phyloP scores from a whole-genome alignment of 1,140 invertebrate species.

The Heliconius hewitsoni region DNA sequence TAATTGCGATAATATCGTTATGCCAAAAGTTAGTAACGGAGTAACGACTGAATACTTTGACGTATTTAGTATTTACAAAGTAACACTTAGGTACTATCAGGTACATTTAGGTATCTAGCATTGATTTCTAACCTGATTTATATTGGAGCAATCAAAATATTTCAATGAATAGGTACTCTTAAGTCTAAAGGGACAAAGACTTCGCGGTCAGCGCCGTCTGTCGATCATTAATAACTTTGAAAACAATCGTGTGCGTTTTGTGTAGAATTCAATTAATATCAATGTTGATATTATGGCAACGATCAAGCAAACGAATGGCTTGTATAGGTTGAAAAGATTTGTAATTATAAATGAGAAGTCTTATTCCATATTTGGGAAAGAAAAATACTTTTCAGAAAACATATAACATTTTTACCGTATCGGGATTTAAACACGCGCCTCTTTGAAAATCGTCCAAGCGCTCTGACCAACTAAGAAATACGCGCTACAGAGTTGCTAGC shows the following conservation, averaged over 20 bases:
- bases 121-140: not conserved
- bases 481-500: no score
- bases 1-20: no score
- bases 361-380: no score
- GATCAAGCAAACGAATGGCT: not conserved
- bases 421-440: no score
- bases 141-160: slow-evolving; percentile 3
- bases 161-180: not conserved
- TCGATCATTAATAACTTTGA: slow-evolving; percentile 46
- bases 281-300: slow-evolving; percentile 6
- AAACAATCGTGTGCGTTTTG: slow-evolving; percentile 42
- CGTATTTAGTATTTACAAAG: no score
- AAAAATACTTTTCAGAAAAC: no score
- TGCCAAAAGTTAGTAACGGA: no score
- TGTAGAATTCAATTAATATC: slow-evolving; percentile 43
- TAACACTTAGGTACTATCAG: no score
- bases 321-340: not conserved
- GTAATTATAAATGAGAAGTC: not conserved
- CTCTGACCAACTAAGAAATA: no score
- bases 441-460: no score
- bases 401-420: no score
- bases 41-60: no score
- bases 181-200: slow-evolving; percentile 26
- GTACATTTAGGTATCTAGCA: not conserved
- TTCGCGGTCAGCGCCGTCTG: slow-evolving; percentile 44